Conservation (phyloP, 2,113 vertebrate species). For the Capra hircus region DNA sequence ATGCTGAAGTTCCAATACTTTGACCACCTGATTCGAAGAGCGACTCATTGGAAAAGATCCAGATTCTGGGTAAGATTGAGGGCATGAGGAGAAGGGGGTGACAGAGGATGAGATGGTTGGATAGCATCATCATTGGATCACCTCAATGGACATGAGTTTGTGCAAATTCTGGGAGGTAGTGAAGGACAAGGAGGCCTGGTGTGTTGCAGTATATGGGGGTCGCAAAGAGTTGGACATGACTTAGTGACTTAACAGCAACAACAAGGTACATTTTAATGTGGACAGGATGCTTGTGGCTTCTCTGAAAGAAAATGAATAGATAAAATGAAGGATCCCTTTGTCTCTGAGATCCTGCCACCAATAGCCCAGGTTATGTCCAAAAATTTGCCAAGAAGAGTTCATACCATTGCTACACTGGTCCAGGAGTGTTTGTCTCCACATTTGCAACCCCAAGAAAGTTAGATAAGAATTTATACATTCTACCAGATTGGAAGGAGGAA, state of each 20-base stretch:
- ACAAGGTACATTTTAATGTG: neutral
- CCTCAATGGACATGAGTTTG: neutral
- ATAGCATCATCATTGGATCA: neutral
- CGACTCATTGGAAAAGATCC: neutral
- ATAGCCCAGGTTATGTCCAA: neutral
- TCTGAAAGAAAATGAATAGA: neutral
- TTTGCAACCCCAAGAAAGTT: neutral
- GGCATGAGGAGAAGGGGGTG: neutral
- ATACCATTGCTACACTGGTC: too few relatives aligned
- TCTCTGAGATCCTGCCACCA: neutral
- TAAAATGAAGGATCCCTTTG: neutral
- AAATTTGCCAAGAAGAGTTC: neutral
- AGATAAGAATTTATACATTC: neutral
- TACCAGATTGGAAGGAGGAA: neutral
- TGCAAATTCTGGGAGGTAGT: neutral
- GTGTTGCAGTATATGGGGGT: neutral
- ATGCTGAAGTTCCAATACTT: neutral
- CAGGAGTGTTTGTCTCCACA: neutral
- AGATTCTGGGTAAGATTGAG: neutral
- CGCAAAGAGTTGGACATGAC: rapidly evolving
- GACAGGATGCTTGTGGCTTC: neutral
- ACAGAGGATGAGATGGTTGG: neutral
- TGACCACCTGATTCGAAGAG: neutral
- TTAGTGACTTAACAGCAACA: neutral
- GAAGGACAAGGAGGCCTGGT: neutral